Conservation (phyloP, 2,113 vertebrate species). For the Plecturocebus donacophilus region DNA sequence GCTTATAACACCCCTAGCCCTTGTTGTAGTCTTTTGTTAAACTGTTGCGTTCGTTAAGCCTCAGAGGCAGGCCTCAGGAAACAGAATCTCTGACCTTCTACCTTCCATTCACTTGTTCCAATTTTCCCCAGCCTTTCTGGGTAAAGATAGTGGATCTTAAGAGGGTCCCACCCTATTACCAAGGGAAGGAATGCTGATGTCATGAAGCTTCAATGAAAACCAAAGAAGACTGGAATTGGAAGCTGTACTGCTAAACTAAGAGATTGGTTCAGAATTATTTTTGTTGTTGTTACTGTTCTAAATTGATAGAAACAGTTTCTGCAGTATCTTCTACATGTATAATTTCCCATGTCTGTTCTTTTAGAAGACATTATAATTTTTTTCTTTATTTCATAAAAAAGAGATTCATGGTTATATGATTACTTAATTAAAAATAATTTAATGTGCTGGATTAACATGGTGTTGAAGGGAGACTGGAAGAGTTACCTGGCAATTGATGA, state of each 20-base stretch:
- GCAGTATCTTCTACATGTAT: not conserved
- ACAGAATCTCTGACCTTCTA: too few species aligned
- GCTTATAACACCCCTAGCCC: too few species aligned
- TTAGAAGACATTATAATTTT: not conserved
- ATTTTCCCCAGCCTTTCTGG: too few species aligned
- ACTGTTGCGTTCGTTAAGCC: too few species aligned
- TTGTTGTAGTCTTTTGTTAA: too few species aligned
- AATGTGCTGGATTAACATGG: slow-evolving; percentile 66
- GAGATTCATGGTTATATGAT: slow-evolving; percentile 75
- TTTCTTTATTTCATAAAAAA: slow-evolving; percentile 56
- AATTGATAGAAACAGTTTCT: not conserved
- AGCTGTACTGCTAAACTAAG: not conserved
- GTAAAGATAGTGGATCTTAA: too few species aligned
- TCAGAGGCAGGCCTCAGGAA: too few species aligned
- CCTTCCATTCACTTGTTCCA: too few species aligned
- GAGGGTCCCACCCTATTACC: too few species aligned
- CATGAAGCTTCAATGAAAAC: too few species aligned
- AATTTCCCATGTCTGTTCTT: not conserved
- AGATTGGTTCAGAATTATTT: not conserved
- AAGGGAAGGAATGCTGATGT: too few species aligned
- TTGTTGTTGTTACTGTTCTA: not conserved
- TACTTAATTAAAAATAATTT: slow-evolving; percentile 81
- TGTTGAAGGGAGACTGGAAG: slow-evolving; percentile 69
- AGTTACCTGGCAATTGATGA: slow-evolving; percentile 79
- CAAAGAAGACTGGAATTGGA: not conserved